phyloP scores from a whole-genome alignment of 2,797 vertebrate species.

The Columba guinea region DNA sequence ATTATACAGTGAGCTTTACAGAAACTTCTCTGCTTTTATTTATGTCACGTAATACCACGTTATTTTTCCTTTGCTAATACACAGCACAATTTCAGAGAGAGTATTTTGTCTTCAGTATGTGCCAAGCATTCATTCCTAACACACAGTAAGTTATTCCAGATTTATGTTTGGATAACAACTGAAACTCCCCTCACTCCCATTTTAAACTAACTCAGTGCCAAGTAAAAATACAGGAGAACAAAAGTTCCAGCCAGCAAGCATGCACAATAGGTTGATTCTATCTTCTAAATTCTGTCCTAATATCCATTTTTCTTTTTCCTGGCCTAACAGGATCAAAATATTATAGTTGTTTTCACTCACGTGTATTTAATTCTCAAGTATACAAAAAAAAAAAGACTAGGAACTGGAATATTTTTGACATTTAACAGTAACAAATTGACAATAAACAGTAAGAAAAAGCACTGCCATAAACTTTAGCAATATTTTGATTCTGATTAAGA shows the following conservation, averaged over 20 bases:
- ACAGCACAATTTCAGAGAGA: conserved; percentile 35
- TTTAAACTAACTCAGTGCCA: conserved; percentile 45
- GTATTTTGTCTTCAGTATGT: conserved; percentile 27
- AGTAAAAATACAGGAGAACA: conserved; percentile 32
- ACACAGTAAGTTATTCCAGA: conserved; percentile 52
- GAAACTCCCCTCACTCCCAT: conserved; percentile 39
- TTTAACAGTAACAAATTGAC: background rate
- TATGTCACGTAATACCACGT: conserved; percentile 40
- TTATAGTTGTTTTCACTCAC: background rate
- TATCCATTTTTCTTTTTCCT: background rate
- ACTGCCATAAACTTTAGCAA: background rate
- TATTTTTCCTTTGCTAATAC: conserved; percentile 63
- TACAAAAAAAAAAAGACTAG: background rate
- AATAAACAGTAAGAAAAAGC: background rate
- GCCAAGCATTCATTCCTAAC: conserved; percentile 56
- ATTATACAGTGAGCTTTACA: conserved; percentile 36
- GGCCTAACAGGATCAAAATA: background rate
- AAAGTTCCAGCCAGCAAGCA: conserved; percentile 34
- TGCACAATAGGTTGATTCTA: conserved; percentile 5
- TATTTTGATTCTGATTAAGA: background rate
- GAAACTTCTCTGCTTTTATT: conserved; percentile 49
- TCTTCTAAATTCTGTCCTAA: background rate
- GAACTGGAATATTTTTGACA: background rate
- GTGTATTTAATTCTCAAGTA: background rate
- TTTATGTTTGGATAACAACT: conserved; percentile 59